These are phyloP conservation scores for Brachyhypopomus gauderio DNA, from an alignment of 2,113 vertebrate species.

Conservation along the genomic window DNA sequence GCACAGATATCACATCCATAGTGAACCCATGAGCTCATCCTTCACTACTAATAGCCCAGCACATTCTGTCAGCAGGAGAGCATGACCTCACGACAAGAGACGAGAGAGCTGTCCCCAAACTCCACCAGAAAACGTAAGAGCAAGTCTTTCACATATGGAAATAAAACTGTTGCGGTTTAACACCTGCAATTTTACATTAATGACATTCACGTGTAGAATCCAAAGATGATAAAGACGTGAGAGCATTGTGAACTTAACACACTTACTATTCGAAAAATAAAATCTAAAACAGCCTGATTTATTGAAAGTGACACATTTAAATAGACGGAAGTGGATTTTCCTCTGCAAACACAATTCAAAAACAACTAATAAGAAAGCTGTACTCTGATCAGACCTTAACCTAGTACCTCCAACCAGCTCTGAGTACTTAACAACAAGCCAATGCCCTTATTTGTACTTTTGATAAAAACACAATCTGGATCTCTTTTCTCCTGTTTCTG, in stretches of 20 bases:
- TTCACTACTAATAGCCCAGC: constrained; percentile 51
- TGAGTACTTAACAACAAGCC: not conserved
- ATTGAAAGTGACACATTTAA: not conserved
- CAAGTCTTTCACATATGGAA: not conserved
- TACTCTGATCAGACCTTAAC: not conserved
- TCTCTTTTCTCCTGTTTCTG: not conserved
- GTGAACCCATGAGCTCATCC: constrained; percentile 49
- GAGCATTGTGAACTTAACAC: not conserved
- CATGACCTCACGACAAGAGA: constrained; percentile 26
- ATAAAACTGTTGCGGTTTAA: not conserved
- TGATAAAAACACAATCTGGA: not conserved
- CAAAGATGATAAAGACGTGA: not conserved
- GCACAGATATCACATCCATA: constrained; percentile 17
- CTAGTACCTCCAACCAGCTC: not conserved
- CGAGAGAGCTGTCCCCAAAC: not conserved
- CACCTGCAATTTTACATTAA: not conserved
- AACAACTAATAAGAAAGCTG: not conserved
- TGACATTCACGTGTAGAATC: not conserved
- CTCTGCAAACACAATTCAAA: not conserved
- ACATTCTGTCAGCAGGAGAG: constrained; percentile 45
- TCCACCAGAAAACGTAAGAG: not conserved
- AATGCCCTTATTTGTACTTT: no score
- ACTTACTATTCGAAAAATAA: not conserved
- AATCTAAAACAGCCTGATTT: not conserved
- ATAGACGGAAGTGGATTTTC: not conserved